These are phyloP conservation scores for Propsilocerus akamusi DNA, from an alignment of 1,140 invertebrate species.

Conservation along the genomic window DNA sequence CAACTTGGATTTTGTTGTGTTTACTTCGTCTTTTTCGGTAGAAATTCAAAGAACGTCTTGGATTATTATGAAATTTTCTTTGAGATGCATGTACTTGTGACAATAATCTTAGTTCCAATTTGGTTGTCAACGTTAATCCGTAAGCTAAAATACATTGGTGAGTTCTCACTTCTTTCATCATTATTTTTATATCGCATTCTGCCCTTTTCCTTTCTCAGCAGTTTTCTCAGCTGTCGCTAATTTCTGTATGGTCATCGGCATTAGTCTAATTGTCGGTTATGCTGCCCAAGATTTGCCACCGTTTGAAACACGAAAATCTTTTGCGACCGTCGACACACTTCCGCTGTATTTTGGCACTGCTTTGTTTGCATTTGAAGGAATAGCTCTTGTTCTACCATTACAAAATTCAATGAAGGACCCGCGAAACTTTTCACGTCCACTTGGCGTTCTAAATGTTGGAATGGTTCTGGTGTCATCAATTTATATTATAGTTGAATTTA, in stretches of 20 bases:
- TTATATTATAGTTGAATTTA: slow-evolving; percentile 62
- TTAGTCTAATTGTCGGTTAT: slow-evolving; percentile 49
- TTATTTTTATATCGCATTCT: neutral
- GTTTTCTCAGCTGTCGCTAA: slow-evolving; percentile 53
- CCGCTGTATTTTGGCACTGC: slow-evolving; percentile 60
- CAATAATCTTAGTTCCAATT: slow-evolving; percentile 47
- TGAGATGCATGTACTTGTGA: slow-evolving; percentile 47
- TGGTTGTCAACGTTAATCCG: slow-evolving; percentile 53
- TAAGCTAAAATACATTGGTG: slow-evolving; percentile 44
- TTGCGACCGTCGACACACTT: neutral
- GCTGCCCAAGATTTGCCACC: slow-evolving; percentile 43
- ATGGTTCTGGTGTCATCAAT: slow-evolving; percentile 58
- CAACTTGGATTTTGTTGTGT: neutral
- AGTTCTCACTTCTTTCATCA: neutral
- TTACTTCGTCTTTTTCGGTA: neutral
- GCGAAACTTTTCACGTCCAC: slow-evolving; percentile 45
- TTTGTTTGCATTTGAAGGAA: slow-evolving; percentile 64
- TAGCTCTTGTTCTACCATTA: slow-evolving; percentile 63
- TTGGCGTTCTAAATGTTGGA: slow-evolving; percentile 68
- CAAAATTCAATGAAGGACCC: slow-evolving; percentile 81
- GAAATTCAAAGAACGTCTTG: slow-evolving; percentile 11
- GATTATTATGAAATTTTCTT: slow-evolving; percentile 35
- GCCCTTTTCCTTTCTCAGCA: slow-evolving; percentile 20
- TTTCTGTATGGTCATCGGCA: slow-evolving; percentile 41
- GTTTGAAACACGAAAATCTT: slow-evolving; percentile 22